Evolutionary conservation across 2,888 invertebrate genomes (phyloP), one percentile per base, ranked within the genome.

Genomic region (Synergus japonicus): DNA sequence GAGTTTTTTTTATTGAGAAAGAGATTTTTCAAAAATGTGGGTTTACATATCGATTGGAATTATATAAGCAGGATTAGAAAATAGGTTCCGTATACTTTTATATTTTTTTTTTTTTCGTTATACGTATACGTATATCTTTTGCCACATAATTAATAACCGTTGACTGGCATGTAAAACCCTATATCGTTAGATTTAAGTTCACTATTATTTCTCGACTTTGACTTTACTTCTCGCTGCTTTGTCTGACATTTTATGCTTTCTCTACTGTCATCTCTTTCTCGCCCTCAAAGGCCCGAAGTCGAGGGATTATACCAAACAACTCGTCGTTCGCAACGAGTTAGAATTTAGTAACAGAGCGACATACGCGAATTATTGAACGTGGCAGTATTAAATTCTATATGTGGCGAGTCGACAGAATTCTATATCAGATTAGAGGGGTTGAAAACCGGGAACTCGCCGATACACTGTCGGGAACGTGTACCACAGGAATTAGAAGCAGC

Each of bases 311-410:
- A 83, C 82, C 84, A 83, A 85, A 87, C 87, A 88, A 88, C 87
- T 88, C 85, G 82, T 88, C 85, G 83, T 84, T 84, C 85, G 83
- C 85, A 81, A 84, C 85, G 88, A 90, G 88, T 88, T 89, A 88
- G 87, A 90, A 90, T 89, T 88, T 87, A 86, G 86, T 83, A 87
- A 87, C 86, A 85, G 84, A 83, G 84, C 85, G 81, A 84, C 86
- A 84, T 82, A 87, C 83, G 86, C 86, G 85, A 85, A 84, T 87
- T 88, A 88, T 89, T 88, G 87, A 89, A 89, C 82, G 88, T 87
- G 87, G 87, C 87, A 82, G 88, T 89, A 89, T 88, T 88, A 89
- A 89, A 89, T 89, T 88, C 86, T 82, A 81, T 79, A 81, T 84
- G 83, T 80, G 79, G 82, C 79, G 76, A 78, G 79, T 76, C 82